Evolutionary conservation across 1,140 invertebrate genomes (phyloP).

Genomic region (Aporrectodea caliginosa): DNA sequence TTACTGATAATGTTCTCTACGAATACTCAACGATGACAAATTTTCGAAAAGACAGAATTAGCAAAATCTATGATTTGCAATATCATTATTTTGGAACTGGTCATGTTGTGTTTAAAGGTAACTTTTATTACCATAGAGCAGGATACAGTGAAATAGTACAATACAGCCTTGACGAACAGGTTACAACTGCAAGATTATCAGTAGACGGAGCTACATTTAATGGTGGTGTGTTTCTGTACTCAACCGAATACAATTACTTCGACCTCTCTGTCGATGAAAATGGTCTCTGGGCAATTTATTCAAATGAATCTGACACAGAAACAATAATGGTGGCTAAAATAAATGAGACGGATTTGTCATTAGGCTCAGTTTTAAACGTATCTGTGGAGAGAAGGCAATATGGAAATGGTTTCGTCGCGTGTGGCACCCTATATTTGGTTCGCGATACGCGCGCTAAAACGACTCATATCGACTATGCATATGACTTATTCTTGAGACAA

Average conservation of each 20-base stretch:
- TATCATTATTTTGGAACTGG: slow-evolving; percentile 71
- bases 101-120: slow-evolving; percentile 83
- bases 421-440: slow-evolving; percentile 53
- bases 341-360: slow-evolving; percentile 44
- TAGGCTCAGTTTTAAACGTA: not conserved
- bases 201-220: slow-evolving; percentile 52
- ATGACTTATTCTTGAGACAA: slow-evolving; percentile 49
- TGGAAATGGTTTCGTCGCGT: slow-evolving; percentile 53
- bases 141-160: slow-evolving; percentile 60
- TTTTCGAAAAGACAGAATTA: slow-evolving; percentile 58
- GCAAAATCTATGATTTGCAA: slow-evolving; percentile 52
- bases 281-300: slow-evolving; percentile 62
- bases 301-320: slow-evolving; percentile 40
- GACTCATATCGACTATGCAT: slow-evolving; percentile 47
- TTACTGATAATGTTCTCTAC: slow-evolving; percentile 63
- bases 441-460: slow-evolving; percentile 37
- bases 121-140: slow-evolving; percentile 80
- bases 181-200: slow-evolving; percentile 42
- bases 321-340: slow-evolving; percentile 70
- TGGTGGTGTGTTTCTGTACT: slow-evolving; percentile 61
- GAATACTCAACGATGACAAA: slow-evolving; percentile 67
- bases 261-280: slow-evolving; percentile 93
- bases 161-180: slow-evolving; percentile 60
- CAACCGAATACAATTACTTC: slow-evolving; percentile 68
- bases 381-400: slow-evolving; percentile 36